Evolutionary conservation across 2,797 vertebrate genomes (phyloP), one percentile per base, ranked within the genome.

Genomic region (Pelodytes ibericus): DNA sequence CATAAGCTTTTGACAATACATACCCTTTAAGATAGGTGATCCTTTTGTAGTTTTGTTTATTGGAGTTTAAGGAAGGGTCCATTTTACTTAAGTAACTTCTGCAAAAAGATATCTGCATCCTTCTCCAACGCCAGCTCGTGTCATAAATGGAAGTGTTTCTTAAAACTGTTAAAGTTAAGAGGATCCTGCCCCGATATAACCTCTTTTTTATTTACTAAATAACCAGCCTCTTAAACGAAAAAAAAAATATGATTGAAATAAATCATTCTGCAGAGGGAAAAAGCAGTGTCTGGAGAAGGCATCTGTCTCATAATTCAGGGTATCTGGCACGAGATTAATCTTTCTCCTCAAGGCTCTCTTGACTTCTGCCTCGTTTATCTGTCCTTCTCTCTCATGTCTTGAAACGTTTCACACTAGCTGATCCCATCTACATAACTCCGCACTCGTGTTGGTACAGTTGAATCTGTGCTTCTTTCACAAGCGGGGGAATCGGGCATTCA

Each of bases 251-350:
- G n/a, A n/a, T 24, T 69, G 31, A 69, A 36, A 24, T 57, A 57
- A 22, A 36, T 69, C 31, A 24, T 31, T 56, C 36, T 69, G 66
- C 66, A 69, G 16, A 25, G 18, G 27, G 49, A 26, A 69, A 57
- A 65, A 22, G 71, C 44, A 22, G 44, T 4, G 24, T 64, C 47
- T 57, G 49, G 33, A 29, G 8, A 2, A 39, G 61, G 49, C 47
- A 65, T 74, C 31, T 44, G 8, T 65, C 49, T 57, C 47, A 8
- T 8, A 9, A 31, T 60, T 39, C 56, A 27, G 22, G 53, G n/a
- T 51, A 47, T 58, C 36, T 41, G 72, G 39, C 63, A 75, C 39
- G 16, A 51, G 31, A 75, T 68, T 51, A 60, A 75, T 75, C 56
- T 68, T 67, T 31, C 62, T 11, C 62, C 72, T 74, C 62, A 66